Evolutionary conservation across 2,797 vertebrate species (phyloP), one percentile per base, ranked within the genome.

Genomic region (Enoplosus armatus): DNA sequence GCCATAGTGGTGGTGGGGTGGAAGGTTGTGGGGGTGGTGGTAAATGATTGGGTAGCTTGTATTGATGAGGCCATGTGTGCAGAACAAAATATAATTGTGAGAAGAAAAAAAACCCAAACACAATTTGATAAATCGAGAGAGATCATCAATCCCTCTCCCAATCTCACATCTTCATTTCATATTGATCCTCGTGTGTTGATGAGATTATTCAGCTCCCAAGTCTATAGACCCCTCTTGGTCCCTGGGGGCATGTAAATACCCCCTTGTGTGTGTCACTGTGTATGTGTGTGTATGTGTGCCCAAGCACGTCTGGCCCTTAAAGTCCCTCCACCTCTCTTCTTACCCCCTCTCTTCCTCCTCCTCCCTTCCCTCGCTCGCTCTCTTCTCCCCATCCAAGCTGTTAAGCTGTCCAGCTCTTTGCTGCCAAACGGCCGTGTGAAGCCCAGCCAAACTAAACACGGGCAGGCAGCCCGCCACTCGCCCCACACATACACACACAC

Each of bases 361-460:
- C 68, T 71, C 59, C 75, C 84, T 81, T 83, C 85, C 78, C 84
- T 87, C 81, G 79, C 81, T 85, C 60, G 76, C 90, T 94, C 94
- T 92, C 96, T 94, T 95, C 94, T 93, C 96, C 95, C 94, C 94
- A 92, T 96, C 95, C 95, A 93, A 93, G 91, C 96, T 95, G 96
- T 95, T 94, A 96, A 94, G 94, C 94, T 93, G 95, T 97, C 96
- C 97, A 95, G 95, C 90, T 93, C 94, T 92, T 90, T 69, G 89
- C 95, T 96, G 96, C 97, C 97, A 98, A 97, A 95, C 93, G 95
- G 93, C 94, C 91, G 93, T 96, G 95, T 96, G 97, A 97, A 96
- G 96, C 89, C 94, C 85, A 93, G 97, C 97, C 98, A 99, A 99
- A 96, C 96, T 96, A 97, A 98, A 98, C 96, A 97, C 95, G 92